Evolutionary conservation across 2,888 invertebrate genomes (phyloP).

Genomic region (Volucella inanis): DNA sequence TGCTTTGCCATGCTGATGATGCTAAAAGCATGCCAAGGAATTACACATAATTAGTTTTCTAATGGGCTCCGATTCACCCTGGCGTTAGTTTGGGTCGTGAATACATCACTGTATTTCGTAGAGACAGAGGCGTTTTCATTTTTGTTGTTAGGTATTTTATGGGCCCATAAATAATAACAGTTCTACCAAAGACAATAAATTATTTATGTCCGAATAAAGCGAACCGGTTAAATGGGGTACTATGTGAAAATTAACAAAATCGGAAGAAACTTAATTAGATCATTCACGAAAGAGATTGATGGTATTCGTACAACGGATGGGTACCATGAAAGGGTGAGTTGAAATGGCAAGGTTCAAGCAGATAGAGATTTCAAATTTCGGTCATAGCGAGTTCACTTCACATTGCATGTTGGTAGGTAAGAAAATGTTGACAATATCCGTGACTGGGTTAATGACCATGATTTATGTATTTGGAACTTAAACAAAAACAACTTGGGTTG

Average conservation of each 20-base stretch:
- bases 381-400: too few species aligned
- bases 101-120: conserved; percentile 2
- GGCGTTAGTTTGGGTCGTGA: neutral
- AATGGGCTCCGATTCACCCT: conserved; percentile 26
- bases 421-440: too few species aligned
- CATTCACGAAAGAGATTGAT: neutral
- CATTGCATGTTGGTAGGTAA: too few species aligned
- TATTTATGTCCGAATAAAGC: conserved; percentile 38
- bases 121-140: conserved; percentile 6
- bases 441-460: too few species aligned
- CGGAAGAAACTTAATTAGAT: neutral
- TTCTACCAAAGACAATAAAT: conserved; percentile 37
- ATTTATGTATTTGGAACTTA: too few species aligned
- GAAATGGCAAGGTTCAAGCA: too few species aligned
- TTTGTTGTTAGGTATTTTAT: conserved; percentile 33
- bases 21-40: conserved; percentile 23
- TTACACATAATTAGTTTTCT: conserved; percentile 53
- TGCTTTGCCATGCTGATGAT: conserved; percentile 22
- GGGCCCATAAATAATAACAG: conserved; percentile 42
- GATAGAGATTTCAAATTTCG: too few species aligned
- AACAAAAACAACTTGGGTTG: too few species aligned
- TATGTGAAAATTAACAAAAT: conserved; percentile 23
- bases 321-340: neutral
- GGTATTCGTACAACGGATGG: neutral
- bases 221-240: neutral